phyloP scores from a whole-genome alignment of 1,140 invertebrate species.

The Lordiphosa collinella region DNA sequence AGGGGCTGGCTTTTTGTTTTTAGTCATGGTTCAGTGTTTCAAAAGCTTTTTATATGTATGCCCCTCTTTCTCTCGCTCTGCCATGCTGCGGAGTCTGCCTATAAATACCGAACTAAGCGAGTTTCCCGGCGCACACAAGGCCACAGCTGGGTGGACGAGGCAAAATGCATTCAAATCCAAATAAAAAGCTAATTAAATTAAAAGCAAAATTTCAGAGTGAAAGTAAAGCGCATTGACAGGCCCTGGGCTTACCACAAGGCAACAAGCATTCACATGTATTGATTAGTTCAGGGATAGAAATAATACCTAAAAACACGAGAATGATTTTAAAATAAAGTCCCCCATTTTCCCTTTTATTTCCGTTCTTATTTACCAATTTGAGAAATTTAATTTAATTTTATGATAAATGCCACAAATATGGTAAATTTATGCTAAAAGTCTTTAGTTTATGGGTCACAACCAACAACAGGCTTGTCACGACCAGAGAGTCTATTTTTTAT shows the following conservation, averaged over 20 bases:
- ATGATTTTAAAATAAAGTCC: not conserved
- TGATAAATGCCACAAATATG: constrained; percentile 72
- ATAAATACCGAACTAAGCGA: constrained; percentile 8
- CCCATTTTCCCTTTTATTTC: not conserved
- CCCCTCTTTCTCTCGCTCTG: not conserved
- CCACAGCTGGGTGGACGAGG: constrained; percentile 10
- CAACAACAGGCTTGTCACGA: constrained; percentile 3
- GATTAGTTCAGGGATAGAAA: not conserved
- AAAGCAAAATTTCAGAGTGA: constrained; percentile 45
- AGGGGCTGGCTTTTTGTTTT: constrained; percentile 8
- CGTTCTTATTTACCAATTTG: constrained; percentile 15
- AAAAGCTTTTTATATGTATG: constrained; percentile 6
- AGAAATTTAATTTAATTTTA: constrained; percentile 63
- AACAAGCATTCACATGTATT: not conserved
- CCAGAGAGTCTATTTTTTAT: constrained; percentile 24
- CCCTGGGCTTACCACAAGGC: constrained; percentile 18
- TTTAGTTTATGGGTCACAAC: constrained; percentile 62
- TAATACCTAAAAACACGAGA: not conserved
- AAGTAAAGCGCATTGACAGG: constrained; percentile 31
- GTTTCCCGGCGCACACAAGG: constrained; percentile 2
- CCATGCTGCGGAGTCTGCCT: constrained; percentile 2
- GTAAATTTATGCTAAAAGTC: constrained; percentile 70
- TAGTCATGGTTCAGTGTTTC: constrained; percentile 11
- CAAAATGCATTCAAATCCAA: constrained; percentile 47
- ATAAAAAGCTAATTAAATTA: constrained; percentile 55